phyloP scores from a whole-genome alignment of 2,797 vertebrate genomes.

The Telmatherina bonti region DNA sequence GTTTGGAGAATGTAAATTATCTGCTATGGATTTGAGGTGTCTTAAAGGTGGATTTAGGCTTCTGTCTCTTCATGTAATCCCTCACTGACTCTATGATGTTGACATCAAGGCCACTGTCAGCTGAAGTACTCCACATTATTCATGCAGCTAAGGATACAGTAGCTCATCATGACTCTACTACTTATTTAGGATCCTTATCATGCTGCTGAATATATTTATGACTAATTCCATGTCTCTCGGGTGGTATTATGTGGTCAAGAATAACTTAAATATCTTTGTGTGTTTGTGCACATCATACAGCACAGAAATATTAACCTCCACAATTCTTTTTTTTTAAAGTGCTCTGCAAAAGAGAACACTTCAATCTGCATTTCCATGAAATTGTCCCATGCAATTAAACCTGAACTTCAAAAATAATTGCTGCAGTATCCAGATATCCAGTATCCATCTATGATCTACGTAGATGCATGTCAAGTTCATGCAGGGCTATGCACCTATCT shows the following conservation, averaged over 20 bases:
- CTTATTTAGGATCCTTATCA: not conserved
- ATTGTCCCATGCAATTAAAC: conserved; percentile 36
- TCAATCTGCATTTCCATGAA: conserved; percentile 28
- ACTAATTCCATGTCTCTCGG: not conserved
- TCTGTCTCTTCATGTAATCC: not conserved
- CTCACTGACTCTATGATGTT: conserved; percentile 6
- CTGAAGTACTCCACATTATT: not conserved
- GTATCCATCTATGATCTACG: conserved; percentile 22
- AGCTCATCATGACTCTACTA: not conserved
- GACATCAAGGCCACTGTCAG: conserved; percentile 12
- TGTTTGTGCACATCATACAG: not conserved
- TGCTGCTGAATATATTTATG: not conserved
- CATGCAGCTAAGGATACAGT: not conserved
- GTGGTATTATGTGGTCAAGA: not conserved
- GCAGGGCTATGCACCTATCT: conserved; percentile 28
- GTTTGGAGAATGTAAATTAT: not conserved
- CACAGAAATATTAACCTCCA: too few species aligned
- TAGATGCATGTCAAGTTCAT: conserved; percentile 25
- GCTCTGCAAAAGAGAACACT: conserved; percentile 16
- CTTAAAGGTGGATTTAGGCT: conserved; percentile 1
- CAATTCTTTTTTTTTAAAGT: conserved; percentile 24
- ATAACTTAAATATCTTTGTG: not conserved
- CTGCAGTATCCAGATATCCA: conserved; percentile 28
- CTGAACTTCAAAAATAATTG: conserved; percentile 35
- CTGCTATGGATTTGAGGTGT: conserved; percentile 5